These are phyloP conservation scores for Diarsia rubi DNA, from an alignment of 2,888 invertebrate species.

Conservation along the genomic window DNA sequence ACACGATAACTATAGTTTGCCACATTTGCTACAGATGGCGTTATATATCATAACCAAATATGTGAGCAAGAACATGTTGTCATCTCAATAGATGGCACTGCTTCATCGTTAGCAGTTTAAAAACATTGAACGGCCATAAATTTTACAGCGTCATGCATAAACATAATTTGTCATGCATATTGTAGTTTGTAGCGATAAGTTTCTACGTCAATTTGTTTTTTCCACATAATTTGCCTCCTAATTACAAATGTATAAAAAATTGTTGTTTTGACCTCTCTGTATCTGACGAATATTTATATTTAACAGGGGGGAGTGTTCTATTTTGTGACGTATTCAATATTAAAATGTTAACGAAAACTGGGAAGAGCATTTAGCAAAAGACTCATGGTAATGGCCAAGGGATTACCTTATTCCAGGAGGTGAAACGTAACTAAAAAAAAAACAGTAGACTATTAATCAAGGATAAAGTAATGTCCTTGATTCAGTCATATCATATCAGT, in stretches of 20 bases:
- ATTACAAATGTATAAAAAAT: conserved; percentile 16
- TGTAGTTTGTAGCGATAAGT: conserved; percentile 38
- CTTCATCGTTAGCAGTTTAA: neutral
- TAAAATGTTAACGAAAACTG: conserved; percentile 10
- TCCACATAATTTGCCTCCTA: neutral
- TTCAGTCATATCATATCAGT: neutral
- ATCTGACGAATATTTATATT: neutral
- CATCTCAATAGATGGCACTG: conserved; percentile 28
- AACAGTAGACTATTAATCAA: neutral
- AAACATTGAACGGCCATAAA: conserved; percentile 5
- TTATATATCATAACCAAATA: neutral
- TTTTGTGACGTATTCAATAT: neutral
- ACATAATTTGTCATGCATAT: conserved; percentile 41
- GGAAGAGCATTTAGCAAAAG: neutral
- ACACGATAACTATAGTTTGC: neutral
- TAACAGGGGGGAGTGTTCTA: neutral
- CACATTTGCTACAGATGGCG: conserved; percentile 25
- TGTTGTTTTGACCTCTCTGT: conserved; percentile 3
- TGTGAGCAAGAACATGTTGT: neutral
- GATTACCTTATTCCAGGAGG: neutral
- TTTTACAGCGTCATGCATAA: conserved; percentile 35
- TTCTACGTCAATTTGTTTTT: conserved; percentile 43
- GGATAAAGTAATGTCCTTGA: neutral
- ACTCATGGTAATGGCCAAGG: neutral
- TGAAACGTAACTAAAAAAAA: neutral